Percentiles rank a stretch among this genome's conserved stretches.
Evolutionary conservation across 92 coral and sea anemone genomes (phyloP).

Genomic region (Paragorgia papillata): DNA sequence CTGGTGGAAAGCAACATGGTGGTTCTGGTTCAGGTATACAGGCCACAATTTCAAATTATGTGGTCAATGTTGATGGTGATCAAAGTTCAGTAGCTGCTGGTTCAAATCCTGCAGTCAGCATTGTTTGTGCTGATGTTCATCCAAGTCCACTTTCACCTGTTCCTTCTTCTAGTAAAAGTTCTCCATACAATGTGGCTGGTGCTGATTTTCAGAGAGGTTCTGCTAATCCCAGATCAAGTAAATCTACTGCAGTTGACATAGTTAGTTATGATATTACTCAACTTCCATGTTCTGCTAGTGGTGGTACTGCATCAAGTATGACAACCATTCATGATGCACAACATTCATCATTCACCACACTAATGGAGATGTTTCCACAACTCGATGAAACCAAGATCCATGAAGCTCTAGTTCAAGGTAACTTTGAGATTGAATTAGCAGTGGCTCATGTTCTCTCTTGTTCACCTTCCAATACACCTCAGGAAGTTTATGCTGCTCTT

Average conservation of each 20-base stretch:
- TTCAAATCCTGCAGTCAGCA: constrained; percentile 7
- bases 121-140: constrained; percentile 18
- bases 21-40: constrained; percentile 6
- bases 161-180: constrained; percentile 9
- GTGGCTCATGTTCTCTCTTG: constrained; percentile 27
- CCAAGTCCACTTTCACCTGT: constrained; percentile 19
- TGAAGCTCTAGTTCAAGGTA: constrained; percentile 35
- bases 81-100: background rate
- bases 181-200: constrained; percentile 15
- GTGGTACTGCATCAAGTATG: background rate
- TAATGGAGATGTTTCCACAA: constrained; percentile 55
- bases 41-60: constrained; percentile 2
- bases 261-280: constrained; percentile 3
- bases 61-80: constrained; percentile 14
- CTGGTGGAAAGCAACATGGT: constrained; percentile 17
- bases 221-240: background rate
- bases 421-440: constrained; percentile 51
- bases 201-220: background rate
- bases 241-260: constrained; percentile 1
- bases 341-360: constrained; percentile 39
- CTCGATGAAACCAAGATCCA: constrained; percentile 27
- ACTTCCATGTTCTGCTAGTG: constrained; percentile 2
- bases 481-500: constrained; percentile 48
- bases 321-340: constrained; percentile 18
- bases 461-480: constrained; percentile 41